A percentile compares a stretch with the other conserved stretches of the same genome.
Evolutionary conservation across 2,113 vertebrate species (phyloP).

Genomic region (Hyla sarda): DNA sequence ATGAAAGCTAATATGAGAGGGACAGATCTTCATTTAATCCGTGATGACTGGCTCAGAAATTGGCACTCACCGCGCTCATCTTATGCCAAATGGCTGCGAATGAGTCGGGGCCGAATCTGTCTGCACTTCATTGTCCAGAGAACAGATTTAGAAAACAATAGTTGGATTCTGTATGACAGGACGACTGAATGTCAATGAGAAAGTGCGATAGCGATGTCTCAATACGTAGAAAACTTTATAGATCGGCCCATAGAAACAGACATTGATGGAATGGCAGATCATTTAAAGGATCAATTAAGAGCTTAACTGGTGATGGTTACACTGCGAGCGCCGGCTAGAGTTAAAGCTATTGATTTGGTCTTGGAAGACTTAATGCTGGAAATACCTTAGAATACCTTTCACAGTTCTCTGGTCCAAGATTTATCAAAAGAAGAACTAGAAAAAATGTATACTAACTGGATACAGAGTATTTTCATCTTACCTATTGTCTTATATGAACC

Average conservation of each 20-base stretch:
- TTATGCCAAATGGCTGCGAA: slow-evolving; percentile 3
- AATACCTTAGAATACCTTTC: not conserved
- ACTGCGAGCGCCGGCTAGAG: not conserved
- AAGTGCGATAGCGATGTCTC: not conserved
- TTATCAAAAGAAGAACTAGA: too few species aligned
- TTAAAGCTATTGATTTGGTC: not conserved
- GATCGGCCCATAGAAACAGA: not conserved
- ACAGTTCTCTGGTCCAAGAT: too few species aligned
- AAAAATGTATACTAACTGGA: too few species aligned
- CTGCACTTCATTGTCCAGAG: not conserved
- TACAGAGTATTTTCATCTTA: too few species aligned
- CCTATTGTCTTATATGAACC: too few species aligned
- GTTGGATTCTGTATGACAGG: not conserved
- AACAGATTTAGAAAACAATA: not conserved
- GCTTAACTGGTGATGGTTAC: slow-evolving; percentile 1
- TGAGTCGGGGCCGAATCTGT: not conserved
- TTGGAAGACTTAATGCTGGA: not conserved
- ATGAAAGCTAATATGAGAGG: not conserved
- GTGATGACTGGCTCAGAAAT: not conserved
- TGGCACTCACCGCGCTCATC: not conserved
- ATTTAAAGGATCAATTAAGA: slow-evolving; percentile 47
- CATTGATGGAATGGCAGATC: slow-evolving; percentile 21
- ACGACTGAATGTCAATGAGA: not conserved
- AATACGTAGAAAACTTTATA: slow-evolving; percentile 1
- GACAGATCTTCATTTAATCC: slow-evolving; percentile 14